Conservation (phyloP, 92 coral and sea anemone species). For the Micromussa lordhowensis region DNA sequence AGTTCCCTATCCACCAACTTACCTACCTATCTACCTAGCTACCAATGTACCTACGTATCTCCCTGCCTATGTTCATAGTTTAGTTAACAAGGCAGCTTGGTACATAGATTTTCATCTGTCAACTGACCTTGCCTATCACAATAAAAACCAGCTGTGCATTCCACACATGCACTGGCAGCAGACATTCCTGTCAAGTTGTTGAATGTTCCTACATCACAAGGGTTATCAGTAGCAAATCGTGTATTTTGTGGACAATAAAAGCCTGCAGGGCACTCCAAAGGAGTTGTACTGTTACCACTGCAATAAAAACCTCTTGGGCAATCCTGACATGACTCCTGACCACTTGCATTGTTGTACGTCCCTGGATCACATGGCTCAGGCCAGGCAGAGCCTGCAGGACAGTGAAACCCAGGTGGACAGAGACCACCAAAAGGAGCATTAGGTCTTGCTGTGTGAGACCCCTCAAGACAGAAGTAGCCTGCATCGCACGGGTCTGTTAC, state of each 20-base stretch:
- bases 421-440: slow-evolving; percentile 80
- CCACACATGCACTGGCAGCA: slow-evolving; percentile 71
- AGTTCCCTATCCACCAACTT: too few relatives aligned
- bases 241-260: slow-evolving; percentile 83
- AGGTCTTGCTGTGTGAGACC: slow-evolving; percentile 83
- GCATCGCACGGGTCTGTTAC: slow-evolving; percentile 77
- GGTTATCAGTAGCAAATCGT: slow-evolving; percentile 66
- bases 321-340: slow-evolving; percentile 68
- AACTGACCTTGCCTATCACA: slow-evolving; percentile 85
- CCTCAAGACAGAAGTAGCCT: slow-evolving; percentile 87
- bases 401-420: slow-evolving; percentile 86
- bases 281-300: slow-evolving; percentile 88
- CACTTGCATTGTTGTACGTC: slow-evolving; percentile 86
- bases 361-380: slow-evolving; percentile 87
- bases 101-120: not conserved
- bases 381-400: slow-evolving; percentile 82
- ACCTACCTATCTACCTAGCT: too few relatives aligned
- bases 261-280: slow-evolving; percentile 87
- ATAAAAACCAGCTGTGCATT: slow-evolving; percentile 93
- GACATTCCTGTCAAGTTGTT: slow-evolving; percentile 90
- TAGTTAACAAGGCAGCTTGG: not conserved
- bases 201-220: slow-evolving; percentile 89
- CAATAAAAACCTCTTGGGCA: slow-evolving; percentile 95
- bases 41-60: too few relatives aligned
- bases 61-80: too few relatives aligned